Evolutionary conservation across 2,888 invertebrate genomes (phyloP).

Genomic region (Laothoe populi): DNA sequence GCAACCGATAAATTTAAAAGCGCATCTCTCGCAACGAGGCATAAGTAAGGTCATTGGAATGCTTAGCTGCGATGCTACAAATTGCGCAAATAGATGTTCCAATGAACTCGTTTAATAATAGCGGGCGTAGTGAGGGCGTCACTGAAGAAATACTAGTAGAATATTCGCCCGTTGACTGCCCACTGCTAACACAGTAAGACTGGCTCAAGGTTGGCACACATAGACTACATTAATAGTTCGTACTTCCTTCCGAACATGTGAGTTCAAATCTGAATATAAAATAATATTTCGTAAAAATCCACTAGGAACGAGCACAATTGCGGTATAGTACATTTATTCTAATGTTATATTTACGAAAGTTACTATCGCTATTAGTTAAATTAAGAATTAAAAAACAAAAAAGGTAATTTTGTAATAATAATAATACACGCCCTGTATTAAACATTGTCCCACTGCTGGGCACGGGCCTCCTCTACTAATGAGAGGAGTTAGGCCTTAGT

Average conservation of each 20-base stretch:
- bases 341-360: no score
- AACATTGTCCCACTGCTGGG: no score
- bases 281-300: not conserved
- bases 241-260: slow-evolving; percentile 26
- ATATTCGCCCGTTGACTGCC: slow-evolving; percentile 50
- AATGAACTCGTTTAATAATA: slow-evolving; percentile 85
- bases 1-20: slow-evolving; percentile 25
- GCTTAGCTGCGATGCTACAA: slow-evolving; percentile 75
- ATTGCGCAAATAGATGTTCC: slow-evolving; percentile 85
- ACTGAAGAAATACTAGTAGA: slow-evolving; percentile 61
- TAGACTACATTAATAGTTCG: slow-evolving; percentile 24
- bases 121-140: slow-evolving; percentile 79
- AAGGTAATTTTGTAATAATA: no score
- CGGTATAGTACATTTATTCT: not conserved
- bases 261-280: not conserved
- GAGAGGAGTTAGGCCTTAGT: no score
- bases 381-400: no score
- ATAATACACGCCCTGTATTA: no score
- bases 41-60: slow-evolving; percentile 74
- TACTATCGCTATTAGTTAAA: no score
- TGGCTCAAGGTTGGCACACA: slow-evolving; percentile 67
- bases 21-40: slow-evolving; percentile 27
- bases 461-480: no score
- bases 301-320: not conserved
- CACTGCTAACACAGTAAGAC: slow-evolving; percentile 52